Conservation (phyloP, 2,888 invertebrate species). For the Gandaritis pyraliata region DNA sequence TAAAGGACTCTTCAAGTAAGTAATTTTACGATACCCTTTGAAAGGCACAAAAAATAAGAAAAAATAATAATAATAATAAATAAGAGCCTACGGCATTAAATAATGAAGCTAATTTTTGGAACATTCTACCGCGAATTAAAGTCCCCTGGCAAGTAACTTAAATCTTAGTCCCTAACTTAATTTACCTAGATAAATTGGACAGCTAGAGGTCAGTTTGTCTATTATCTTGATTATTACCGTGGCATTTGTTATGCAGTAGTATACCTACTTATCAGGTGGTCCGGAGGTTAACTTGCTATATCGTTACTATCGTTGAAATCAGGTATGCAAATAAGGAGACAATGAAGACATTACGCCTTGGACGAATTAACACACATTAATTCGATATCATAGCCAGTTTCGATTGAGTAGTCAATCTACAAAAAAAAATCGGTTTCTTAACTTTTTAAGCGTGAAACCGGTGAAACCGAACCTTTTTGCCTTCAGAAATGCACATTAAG, state of each 20-base stretch:
- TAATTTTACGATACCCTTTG: background rate
- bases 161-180: slow-evolving; percentile 21
- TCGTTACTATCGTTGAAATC: slow-evolving; percentile 26
- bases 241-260: background rate
- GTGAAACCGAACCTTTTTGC: slow-evolving; percentile 21
- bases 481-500: slow-evolving; percentile 8
- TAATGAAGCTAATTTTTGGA: background rate
- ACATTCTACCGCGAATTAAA: background rate
- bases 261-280: background rate
- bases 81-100: background rate
- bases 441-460: slow-evolving; percentile 28
- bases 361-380: too few relatives aligned
- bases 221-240: slow-evolving; percentile 25
- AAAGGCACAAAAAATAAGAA: too few relatives aligned
- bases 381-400: slow-evolving; percentile 27
- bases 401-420: slow-evolving; percentile 26
- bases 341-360: slow-evolving; percentile 30
- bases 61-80: too few relatives aligned
- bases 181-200: slow-evolving; percentile 24
- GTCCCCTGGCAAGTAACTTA: slow-evolving; percentile 20
- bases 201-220: slow-evolving; percentile 27
- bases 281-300: slow-evolving; percentile 17
- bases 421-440: slow-evolving; percentile 23
- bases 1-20: slow-evolving; percentile 79
- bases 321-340: slow-evolving; percentile 29